Percentiles rank a stretch among this genome's conserved stretches.
Conservation (phyloP, 2,888 invertebrate genomes). For the Ditula angustiorana region DNA sequence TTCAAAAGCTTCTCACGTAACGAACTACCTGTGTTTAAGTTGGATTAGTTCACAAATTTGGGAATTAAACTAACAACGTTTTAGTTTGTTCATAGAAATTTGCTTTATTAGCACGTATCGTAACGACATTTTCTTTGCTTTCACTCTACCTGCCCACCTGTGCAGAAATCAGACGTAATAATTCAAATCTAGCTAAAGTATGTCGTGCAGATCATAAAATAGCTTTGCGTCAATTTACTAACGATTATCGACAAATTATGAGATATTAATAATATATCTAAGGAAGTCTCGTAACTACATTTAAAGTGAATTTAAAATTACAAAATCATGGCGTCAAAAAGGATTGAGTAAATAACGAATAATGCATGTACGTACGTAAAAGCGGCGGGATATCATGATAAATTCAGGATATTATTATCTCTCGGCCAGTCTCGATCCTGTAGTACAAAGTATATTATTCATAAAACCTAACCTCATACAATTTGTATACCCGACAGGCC, state of each 20-base stretch:
- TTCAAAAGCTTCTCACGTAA: conserved; percentile 23
- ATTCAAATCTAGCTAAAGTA: conserved; percentile 1
- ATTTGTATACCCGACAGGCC: conserved; percentile 45
- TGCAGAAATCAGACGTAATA: conserved; percentile 12
- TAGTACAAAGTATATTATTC: conserved; percentile 57
- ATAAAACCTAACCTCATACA: conserved; percentile 56
- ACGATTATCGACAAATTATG: neutral
- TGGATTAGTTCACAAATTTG: conserved; percentile 12
- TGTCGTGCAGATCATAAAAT: neutral
- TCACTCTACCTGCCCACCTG: conserved; percentile 13
- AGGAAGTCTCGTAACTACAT: neutral
- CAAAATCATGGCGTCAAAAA: neutral
- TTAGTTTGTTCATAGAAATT: conserved; percentile 8
- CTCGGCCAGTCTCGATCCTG: neutral
- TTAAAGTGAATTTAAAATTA: neutral
- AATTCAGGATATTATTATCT: conserved; percentile 20
- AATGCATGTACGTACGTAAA: neutral
- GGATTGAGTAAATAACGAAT: neutral
- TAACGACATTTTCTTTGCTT: conserved; percentile 10
- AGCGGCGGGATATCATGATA: neutral
- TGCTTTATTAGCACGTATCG: neutral
- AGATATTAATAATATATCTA: neutral
- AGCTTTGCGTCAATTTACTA: neutral
- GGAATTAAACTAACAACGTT: conserved; percentile 15
- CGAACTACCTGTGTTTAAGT: conserved; percentile 7